Percentiles rank a stretch among this genome's conserved stretches.
phyloP scores from a whole-genome alignment of 2,113 vertebrate species.

The Numenius arquata region DNA sequence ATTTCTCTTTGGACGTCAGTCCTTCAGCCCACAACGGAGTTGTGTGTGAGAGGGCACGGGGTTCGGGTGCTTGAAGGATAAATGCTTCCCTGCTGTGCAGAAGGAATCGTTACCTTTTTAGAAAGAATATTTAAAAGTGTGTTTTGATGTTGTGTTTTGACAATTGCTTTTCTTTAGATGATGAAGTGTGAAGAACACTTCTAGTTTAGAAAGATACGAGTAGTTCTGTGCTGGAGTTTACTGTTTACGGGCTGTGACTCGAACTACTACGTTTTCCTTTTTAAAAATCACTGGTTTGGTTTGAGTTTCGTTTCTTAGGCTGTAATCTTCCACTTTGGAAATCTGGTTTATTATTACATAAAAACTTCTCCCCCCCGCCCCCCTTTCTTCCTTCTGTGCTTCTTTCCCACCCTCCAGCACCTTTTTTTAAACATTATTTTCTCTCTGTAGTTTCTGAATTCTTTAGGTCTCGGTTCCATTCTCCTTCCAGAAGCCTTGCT shows the following conservation, averaged over 20 bases:
- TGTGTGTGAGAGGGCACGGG: neutral
- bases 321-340: neutral
- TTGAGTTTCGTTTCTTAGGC: neutral
- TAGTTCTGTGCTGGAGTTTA: neutral
- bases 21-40: neutral
- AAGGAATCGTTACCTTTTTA: fast-evolving
- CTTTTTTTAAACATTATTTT: neutral
- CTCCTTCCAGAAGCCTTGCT: neutral
- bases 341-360: neutral
- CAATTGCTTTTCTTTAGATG: neutral
- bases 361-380: fast-evolving
- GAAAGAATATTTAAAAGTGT: neutral
- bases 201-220: neutral
- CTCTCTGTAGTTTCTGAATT: neutral
- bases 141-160: fast-evolving
- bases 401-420: neutral
- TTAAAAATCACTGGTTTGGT: neutral
- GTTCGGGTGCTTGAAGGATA: neutral
- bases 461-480: neutral
- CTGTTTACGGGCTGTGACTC: neutral
- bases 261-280: neutral
- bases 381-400: fast-evolving
- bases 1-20: neutral
- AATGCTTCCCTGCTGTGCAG: no score
- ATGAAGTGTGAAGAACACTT: fast-evolving